Evolutionary conservation across 2,888 invertebrate species (phyloP).

Genomic region (Nesidiocoris tenuis): DNA sequence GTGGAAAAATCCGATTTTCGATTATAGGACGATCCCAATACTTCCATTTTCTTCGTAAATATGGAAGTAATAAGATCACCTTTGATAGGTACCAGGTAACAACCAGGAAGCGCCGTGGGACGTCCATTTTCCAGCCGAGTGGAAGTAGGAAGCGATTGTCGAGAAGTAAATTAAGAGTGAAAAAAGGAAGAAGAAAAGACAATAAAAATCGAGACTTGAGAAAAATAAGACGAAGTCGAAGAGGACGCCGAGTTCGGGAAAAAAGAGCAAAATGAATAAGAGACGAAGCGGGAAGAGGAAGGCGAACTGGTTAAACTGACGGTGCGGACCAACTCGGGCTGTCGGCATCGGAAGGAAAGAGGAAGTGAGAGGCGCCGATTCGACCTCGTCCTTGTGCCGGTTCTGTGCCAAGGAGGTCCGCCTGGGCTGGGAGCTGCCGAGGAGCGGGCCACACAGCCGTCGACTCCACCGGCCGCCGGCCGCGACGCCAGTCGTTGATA

Average conservation of each 20-base stretch:
- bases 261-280: slow-evolving; percentile 34
- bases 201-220: background rate
- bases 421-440: slow-evolving; percentile 7
- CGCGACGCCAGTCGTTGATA: no score
- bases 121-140: background rate
- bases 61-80: background rate
- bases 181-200: slow-evolving; percentile 14
- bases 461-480: no score
- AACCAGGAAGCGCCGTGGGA: background rate
- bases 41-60: no score
- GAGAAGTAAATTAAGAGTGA: slow-evolving; percentile 5
- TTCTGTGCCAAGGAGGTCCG: slow-evolving; percentile 17
- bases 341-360: slow-evolving; percentile 30
- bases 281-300: slow-evolving; percentile 40
- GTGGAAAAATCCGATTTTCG: no score
- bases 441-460: no score
- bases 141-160: slow-evolving; percentile 17
- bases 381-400: slow-evolving; percentile 43
- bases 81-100: no score
- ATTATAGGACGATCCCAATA: no score
- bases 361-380: slow-evolving; percentile 42
- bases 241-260: background rate
- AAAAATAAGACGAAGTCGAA: slow-evolving; percentile 10
- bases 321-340: background rate
- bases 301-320: slow-evolving; percentile 9